Evolutionary conservation across 2,888 invertebrate genomes (phyloP), one percentile per base, ranked within the genome.

Genomic region (Lycaena phlaeas): DNA sequence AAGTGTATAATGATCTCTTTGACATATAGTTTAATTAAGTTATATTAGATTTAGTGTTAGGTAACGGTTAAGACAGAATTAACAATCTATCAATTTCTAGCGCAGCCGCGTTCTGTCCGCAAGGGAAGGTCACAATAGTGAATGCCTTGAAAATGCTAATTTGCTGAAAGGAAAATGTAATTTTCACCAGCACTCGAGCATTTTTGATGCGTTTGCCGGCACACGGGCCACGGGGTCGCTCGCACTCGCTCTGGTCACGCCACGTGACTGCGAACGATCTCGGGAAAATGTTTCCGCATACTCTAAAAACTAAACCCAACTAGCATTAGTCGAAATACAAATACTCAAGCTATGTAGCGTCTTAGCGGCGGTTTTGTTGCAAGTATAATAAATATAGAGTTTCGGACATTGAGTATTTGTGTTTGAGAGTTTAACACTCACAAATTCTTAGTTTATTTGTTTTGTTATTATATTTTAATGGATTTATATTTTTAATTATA

Each of bases 1-100:
- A 84, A 82, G 81, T 75, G 69, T 73, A 75, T 78, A 78, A 82
- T 84, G 84, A 84, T 84, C 84, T 84, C 84, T 78, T 82, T 79
- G 60, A 63, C 76, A 70, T 64, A 46, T 40, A 40, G 39, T 64
- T 76, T 70, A 68, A 68, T 70, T 78, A 69, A 69, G 68, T 68
- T 69, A 70, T 68, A 68, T 65, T 75, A 75, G 62, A 57, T 56
- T 59, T 68, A 69, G 57, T 43, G 49, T 40, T 59, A 58, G 51
- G 40, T 56, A 45, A 50, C 54, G 53, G 51, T 53, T 57, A 51
- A 53, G 45, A 46, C 46, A 44, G 49, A 50, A 51, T 48, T 52
- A 48, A 43, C 45, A 46, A 54, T 51, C 48, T 51, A 56, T 54
- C 45, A 44, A 46, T 47, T 43, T 42, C 40, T 15, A 10, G 40